Percentiles rank a stretch among this genome's conserved stretches.
These are phyloP conservation scores for Candidula unifasciata DNA, from an alignment of 2,888 invertebrate genomes.

Conservation along the genomic window DNA sequence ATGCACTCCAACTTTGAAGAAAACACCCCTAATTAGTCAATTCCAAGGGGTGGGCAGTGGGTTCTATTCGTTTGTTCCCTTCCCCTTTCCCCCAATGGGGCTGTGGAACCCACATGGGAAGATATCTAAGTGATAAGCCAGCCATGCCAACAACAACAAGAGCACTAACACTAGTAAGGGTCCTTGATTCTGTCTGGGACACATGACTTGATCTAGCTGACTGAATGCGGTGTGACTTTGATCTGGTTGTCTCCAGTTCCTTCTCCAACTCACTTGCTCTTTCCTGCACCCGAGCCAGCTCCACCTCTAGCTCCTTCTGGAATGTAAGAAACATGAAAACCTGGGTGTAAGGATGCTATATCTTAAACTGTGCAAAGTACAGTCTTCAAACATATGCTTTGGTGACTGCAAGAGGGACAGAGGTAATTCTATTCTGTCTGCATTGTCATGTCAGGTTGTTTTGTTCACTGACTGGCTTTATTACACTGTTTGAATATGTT, in stretches of 20 bases:
- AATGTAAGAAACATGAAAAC: neutral
- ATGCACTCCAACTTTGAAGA: too few species aligned
- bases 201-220: slow-evolving; percentile 41
- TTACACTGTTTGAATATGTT: too few species aligned
- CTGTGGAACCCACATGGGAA: too few species aligned
- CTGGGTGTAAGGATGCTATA: neutral
- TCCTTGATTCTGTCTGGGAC: slow-evolving; percentile 50
- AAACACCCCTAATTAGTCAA: too few species aligned
- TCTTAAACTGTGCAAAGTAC: neutral
- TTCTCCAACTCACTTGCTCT: slow-evolving; percentile 63
- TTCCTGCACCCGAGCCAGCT: slow-evolving; percentile 66
- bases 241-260: slow-evolving; percentile 18
- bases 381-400: neutral
- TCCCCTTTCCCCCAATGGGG: too few species aligned
- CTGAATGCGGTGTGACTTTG: neutral
- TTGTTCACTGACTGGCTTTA: too few species aligned
- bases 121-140: neutral
- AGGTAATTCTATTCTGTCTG: neutral
- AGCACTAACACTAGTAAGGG: neutral
- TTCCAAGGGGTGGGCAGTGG: too few species aligned
- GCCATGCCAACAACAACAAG: neutral
- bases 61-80: too few species aligned
- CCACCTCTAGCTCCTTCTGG: slow-evolving; percentile 70
- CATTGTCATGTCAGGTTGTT: too few species aligned
- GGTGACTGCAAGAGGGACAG: neutral